Conservation (phyloP, 1,140 invertebrate species). For the Melanaphis sacchari region DNA sequence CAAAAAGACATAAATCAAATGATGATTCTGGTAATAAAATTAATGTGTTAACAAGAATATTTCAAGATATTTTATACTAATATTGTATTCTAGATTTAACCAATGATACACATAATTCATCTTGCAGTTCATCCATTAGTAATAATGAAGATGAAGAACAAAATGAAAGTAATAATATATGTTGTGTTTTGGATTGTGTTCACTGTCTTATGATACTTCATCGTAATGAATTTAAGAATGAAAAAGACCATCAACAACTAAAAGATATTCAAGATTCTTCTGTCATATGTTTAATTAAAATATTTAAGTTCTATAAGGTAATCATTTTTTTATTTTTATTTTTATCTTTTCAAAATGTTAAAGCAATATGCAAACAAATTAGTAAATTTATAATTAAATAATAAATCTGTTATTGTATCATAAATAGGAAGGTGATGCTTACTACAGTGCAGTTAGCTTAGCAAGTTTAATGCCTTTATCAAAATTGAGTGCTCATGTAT, state of each 20-base stretch:
- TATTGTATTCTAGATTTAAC: neutral
- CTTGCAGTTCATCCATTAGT: neutral
- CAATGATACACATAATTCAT: neutral
- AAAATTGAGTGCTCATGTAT: conserved; percentile 22
- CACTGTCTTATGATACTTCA: conserved; percentile 18
- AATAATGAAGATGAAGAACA: neutral
- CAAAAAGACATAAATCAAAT: neutral
- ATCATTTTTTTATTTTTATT: neutral
- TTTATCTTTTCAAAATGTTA: neutral
- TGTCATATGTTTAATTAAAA: conserved; percentile 23
- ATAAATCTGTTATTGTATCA: neutral
- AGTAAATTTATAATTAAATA: neutral
- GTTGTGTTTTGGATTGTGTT: conserved; percentile 46
- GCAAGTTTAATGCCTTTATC: conserved; percentile 34
- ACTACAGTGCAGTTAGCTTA: conserved; percentile 35
- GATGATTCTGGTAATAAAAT: neutral
- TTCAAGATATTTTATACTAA: neutral
- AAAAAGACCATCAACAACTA: neutral
- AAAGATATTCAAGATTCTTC: conserved; percentile 27
- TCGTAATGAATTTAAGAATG: conserved; percentile 23
- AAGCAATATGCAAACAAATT: neutral
- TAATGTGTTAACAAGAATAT: neutral
- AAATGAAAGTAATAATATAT: neutral
- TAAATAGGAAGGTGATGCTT: conserved; percentile 49
- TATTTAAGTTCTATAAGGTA: conserved; percentile 35